These are phyloP conservation scores for Adoxophyes honmai DNA, from an alignment of 1,140 invertebrate species.

Conservation along the genomic window DNA sequence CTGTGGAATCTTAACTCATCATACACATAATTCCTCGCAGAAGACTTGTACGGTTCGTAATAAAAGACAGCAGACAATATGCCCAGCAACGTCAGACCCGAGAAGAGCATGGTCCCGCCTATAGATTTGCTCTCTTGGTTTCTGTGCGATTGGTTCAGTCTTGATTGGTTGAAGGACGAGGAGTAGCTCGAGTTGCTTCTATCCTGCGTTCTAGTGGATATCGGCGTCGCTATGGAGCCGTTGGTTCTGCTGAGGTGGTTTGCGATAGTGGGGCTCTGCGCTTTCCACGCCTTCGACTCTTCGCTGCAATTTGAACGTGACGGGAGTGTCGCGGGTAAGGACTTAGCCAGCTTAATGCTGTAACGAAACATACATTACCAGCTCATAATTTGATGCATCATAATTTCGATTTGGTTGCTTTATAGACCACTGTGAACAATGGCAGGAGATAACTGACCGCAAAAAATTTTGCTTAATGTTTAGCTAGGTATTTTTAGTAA, in stretches of 20 bases:
- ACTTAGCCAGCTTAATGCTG: constrained; percentile 54
- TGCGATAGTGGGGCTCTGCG: not conserved
- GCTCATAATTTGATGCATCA: constrained; percentile 25
- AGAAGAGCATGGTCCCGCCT: not conserved
- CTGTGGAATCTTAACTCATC: constrained; percentile 46
- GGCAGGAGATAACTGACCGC: too few relatives aligned
- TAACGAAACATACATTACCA: constrained; percentile 52
- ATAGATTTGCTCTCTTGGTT: not conserved
- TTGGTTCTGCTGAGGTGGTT: not conserved
- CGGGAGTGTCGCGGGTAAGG: constrained; percentile 48
- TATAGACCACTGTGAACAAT: too few relatives aligned
- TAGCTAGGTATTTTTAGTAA: too few relatives aligned
- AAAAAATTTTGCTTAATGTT: too few relatives aligned
- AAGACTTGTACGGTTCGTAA: not conserved
- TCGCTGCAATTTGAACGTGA: constrained; percentile 46
- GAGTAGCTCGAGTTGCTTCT: not conserved
- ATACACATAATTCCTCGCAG: constrained; percentile 20
- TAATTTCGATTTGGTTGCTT: too few relatives aligned
- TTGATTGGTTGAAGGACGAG: not conserved
- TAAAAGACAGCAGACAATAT: not conserved
- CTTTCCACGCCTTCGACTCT: constrained; percentile 18
- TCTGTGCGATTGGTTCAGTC: not conserved
- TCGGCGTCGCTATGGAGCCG: not conserved
- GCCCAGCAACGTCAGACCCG: not conserved
- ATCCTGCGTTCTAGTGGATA: not conserved